Conservation (phyloP, 1,140 invertebrate genomes). For the Calephelis virginiensis region DNA sequence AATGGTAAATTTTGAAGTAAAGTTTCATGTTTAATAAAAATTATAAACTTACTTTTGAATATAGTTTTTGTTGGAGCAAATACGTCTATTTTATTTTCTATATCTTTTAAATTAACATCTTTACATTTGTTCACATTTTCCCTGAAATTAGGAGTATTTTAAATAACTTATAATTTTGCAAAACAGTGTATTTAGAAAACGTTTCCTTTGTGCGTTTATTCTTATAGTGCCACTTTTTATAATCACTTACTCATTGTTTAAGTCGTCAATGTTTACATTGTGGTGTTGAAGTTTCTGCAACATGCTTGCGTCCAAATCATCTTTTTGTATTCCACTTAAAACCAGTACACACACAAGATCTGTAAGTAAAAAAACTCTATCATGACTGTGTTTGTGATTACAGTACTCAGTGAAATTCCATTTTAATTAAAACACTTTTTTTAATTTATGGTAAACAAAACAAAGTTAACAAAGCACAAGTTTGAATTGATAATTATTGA, state of each 20-base stretch:
- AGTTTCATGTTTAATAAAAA: not conserved
- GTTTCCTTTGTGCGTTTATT: not conserved
- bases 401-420: too few relatives aligned
- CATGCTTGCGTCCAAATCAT: conserved; percentile 52
- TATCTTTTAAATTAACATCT: conserved; percentile 10
- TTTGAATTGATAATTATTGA: too few relatives aligned
- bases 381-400: too few relatives aligned
- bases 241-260: conserved; percentile 53
- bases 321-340: conserved; percentile 62
- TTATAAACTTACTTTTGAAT: not conserved
- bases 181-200: conserved; percentile 12
- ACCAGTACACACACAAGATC: conserved; percentile 64
- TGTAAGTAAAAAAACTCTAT: conserved; percentile 32
- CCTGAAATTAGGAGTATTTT: conserved; percentile 24
- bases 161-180: not conserved
- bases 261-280: conserved; percentile 57
- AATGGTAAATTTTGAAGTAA: too few relatives aligned
- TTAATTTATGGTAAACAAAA: too few relatives aligned
- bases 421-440: too few relatives aligned
- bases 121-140: conserved; percentile 28
- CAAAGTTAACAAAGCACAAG: too few relatives aligned
- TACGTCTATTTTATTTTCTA: not conserved
- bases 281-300: conserved; percentile 50
- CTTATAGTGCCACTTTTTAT: conserved; percentile 3
- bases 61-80: not conserved